These are phyloP conservation scores for Pluvialis apricaria DNA, from an alignment of 2,113 vertebrate genomes.

Conservation along the genomic window DNA sequence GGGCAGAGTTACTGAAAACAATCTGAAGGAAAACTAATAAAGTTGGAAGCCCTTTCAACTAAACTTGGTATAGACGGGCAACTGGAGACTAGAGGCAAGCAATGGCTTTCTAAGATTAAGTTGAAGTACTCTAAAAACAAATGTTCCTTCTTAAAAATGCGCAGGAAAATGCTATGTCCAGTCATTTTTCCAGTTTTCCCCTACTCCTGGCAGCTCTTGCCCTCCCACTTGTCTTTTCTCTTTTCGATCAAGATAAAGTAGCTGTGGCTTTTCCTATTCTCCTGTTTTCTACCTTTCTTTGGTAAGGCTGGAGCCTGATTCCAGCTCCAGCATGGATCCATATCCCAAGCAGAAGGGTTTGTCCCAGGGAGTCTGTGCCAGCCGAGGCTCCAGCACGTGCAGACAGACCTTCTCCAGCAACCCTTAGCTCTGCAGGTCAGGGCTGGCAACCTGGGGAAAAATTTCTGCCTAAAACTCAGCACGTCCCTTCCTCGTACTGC, in stretches of 20 bases:
- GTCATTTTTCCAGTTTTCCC: neutral
- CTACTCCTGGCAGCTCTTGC: neutral
- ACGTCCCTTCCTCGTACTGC: neutral
- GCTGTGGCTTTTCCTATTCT: neutral
- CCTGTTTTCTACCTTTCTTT: neutral
- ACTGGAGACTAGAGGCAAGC: neutral
- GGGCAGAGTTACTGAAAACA: neutral
- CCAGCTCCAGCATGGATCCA: neutral
- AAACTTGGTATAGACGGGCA: neutral
- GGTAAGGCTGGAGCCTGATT: neutral
- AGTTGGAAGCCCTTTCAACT: neutral
- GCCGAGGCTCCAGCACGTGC: neutral
- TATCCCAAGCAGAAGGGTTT: neutral
- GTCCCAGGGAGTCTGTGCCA: neutral
- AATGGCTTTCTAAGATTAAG: neutral
- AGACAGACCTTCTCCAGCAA: fast-evolving
- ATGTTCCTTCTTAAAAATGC: neutral
- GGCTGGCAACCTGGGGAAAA: neutral
- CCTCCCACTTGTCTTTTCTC: neutral
- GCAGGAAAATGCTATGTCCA: neutral
- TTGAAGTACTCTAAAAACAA: neutral
- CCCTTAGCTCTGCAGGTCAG: neutral
- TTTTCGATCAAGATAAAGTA: neutral
- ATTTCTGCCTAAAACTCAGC: neutral
- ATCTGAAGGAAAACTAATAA: neutral